These are phyloP conservation scores for Rhinoderma darwinii DNA, from an alignment of 2,113 vertebrate genomes.

Conservation along the genomic window DNA sequence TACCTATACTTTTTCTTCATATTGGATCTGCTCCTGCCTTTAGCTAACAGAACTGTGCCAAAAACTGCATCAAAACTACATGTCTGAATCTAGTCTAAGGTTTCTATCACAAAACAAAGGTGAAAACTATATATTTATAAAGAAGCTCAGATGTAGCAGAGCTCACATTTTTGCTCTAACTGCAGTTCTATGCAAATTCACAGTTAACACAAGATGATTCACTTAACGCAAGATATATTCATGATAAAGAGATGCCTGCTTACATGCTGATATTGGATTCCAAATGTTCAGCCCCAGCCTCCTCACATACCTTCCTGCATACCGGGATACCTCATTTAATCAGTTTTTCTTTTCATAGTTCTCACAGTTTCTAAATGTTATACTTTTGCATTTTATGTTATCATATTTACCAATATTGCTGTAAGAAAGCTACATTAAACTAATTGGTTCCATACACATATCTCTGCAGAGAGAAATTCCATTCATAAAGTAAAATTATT, in stretches of 20 bases:
- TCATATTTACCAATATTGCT: conserved; percentile 36
- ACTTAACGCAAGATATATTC: background rate
- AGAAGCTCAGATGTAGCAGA: too few species aligned
- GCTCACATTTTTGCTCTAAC: too few species aligned
- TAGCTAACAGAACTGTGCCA: too few species aligned
- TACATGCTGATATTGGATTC: background rate
- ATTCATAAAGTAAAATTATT: conserved; percentile 47
- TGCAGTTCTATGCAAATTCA: too few species aligned
- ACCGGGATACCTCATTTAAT: background rate
- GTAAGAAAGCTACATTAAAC: conserved; percentile 26
- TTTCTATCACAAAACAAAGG: too few species aligned
- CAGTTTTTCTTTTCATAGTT: background rate
- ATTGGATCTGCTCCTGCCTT: too few species aligned
- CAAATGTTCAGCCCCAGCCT: background rate
- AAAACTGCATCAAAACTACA: too few species aligned
- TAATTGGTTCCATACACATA: conserved; percentile 44
- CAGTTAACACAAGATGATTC: too few species aligned
- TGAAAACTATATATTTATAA: too few species aligned
- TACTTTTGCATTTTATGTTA: background rate
- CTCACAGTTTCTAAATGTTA: background rate
- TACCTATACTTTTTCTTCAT: too few species aligned
- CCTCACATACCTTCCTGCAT: background rate
- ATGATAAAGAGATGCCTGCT: background rate
- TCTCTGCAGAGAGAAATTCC: conserved; percentile 36
- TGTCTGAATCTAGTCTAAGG: too few species aligned